These are phyloP conservation scores for Oligia fasciuncula DNA, from an alignment of 2,888 invertebrate genomes.

Conservation along the genomic window DNA sequence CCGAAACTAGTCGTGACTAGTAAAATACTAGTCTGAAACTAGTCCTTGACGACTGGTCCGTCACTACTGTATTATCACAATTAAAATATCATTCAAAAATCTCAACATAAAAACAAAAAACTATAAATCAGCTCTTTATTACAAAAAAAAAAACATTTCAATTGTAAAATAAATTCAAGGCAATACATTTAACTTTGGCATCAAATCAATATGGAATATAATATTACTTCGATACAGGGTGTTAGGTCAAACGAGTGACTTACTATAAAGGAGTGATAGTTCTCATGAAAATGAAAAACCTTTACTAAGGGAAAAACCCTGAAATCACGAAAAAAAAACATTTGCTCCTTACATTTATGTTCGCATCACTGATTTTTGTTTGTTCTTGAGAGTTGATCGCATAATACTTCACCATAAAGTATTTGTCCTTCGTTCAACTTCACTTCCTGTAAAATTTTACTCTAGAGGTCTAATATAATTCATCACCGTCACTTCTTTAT, in stretches of 20 bases:
- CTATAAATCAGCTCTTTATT: conserved; percentile 29
- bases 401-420: not conserved
- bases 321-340: not conserved
- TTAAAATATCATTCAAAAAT: too few relatives aligned
- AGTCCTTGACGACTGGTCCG: not conserved
- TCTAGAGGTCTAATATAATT: not conserved
- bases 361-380: not conserved
- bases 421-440: not conserved
- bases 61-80: not conserved
- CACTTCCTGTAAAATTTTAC: not conserved
- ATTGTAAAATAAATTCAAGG: conserved; percentile 10
- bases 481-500: not conserved
- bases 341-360: too few relatives aligned
- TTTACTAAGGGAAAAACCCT: too few relatives aligned
- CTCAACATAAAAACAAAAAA: not conserved
- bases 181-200: conserved; percentile 10
- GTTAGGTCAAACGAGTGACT: not conserved
- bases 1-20: not conserved
- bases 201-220: conserved; percentile 13
- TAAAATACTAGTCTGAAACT: not conserved
- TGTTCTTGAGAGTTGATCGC: not conserved
- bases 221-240: not conserved
- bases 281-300: not conserved
- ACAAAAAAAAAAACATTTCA: conserved; percentile 38
- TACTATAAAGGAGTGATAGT: not conserved